These are phyloP conservation scores for Lepus americanus DNA, from an alignment of 2,113 vertebrate genomes.

Conservation along the genomic window DNA sequence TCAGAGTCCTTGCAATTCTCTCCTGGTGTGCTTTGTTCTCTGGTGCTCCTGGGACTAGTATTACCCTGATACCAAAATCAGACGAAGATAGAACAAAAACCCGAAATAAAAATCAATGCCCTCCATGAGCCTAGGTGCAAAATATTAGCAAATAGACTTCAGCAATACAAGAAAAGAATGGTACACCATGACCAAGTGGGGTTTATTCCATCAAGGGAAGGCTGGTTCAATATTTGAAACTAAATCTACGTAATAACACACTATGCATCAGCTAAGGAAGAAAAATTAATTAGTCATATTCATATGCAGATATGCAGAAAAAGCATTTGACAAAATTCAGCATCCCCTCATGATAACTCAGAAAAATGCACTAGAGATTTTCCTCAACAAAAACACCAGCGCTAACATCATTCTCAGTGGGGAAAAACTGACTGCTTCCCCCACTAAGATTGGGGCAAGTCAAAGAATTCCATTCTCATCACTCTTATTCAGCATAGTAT, in stretches of 20 bases:
- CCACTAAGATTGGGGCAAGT: neutral
- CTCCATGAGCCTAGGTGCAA: neutral
- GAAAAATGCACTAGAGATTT: neutral
- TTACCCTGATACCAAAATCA: neutral
- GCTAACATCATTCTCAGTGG: neutral
- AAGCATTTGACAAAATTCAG: slow-evolving; percentile 20
- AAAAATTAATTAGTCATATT: neutral
- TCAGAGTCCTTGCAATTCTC: neutral
- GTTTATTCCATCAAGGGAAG: neutral
- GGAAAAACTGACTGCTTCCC: slow-evolving; percentile 4
- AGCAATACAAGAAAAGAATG: slow-evolving; percentile 2
- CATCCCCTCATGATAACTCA: neutral
- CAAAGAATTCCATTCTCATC: neutral
- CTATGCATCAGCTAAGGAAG: neutral
- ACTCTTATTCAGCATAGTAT: neutral
- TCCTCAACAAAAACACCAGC: neutral
- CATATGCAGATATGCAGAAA: neutral
- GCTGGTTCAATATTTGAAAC: slow-evolving; percentile 30
- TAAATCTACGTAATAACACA: neutral
- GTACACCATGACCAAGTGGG: neutral
- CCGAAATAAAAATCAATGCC: neutral
- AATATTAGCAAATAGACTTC: neutral
- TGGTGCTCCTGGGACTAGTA: neutral
- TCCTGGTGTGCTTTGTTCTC: slow-evolving; percentile 5
- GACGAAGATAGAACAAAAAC: neutral